A percentile compares a stretch with the other conserved stretches of the same genome.
These are phyloP conservation scores for Atethmia centrago DNA, from an alignment of 2,888 invertebrate genomes.

Conservation along the genomic window DNA sequence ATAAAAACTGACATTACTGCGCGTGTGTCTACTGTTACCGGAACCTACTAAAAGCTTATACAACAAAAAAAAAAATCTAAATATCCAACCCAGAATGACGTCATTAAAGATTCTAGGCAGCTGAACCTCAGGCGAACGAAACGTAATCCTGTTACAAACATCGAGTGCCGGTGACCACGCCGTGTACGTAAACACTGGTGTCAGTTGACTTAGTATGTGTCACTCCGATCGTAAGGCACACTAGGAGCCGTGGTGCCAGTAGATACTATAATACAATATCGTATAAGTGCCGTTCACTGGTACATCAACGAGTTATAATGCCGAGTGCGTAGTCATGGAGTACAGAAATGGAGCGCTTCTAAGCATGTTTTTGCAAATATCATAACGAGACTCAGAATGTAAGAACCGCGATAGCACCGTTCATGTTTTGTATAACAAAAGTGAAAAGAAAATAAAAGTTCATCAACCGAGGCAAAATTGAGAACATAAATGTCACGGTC, in stretches of 20 bases:
- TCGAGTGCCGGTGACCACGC: constrained; percentile 13
- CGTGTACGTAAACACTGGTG: constrained; percentile 41
- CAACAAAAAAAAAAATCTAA: background rate
- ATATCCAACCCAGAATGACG: constrained; percentile 15
- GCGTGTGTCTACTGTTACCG: background rate
- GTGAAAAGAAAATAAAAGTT: background rate
- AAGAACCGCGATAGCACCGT: background rate
- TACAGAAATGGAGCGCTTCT: background rate
- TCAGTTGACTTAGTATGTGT: constrained; percentile 59
- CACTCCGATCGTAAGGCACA: constrained; percentile 56
- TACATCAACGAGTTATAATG: constrained; percentile 68
- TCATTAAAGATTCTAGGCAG: constrained; percentile 14
- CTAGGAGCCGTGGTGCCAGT: constrained; percentile 35
- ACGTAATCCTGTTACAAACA: constrained; percentile 44
- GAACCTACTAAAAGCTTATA: background rate
- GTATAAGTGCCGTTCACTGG: constrained; percentile 63
- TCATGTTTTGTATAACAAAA: background rate
- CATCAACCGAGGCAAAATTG: background rate
- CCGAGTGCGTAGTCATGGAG: constrained; percentile 48
- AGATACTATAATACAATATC: constrained; percentile 44
- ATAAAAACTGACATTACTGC: background rate
- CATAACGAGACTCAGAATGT: background rate
- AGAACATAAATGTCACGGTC: background rate
- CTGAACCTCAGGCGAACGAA: constrained; percentile 37
- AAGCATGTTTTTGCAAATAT: background rate